phyloP scores from a whole-genome alignment of 2,888 invertebrate genomes.

The Rotaria socialis region DNA sequence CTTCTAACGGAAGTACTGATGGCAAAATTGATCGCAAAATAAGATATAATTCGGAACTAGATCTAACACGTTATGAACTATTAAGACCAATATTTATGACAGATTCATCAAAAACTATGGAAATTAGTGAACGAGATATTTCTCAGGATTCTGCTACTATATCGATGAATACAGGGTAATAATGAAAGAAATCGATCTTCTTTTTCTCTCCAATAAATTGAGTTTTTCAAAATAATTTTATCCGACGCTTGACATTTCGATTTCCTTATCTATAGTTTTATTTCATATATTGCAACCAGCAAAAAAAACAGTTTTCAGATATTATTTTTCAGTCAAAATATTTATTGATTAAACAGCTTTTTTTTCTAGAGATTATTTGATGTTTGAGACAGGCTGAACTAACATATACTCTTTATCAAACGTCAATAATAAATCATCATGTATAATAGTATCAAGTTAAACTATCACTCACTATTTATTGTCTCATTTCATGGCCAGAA shows the following conservation, averaged over 20 bases:
- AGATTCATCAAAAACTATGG: neutral
- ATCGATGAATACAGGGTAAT: neutral
- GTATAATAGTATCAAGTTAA: neutral
- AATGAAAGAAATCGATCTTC: neutral
- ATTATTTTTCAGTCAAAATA: too few species aligned
- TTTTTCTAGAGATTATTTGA: too few species aligned
- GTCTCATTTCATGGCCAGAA: neutral
- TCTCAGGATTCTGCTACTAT: neutral
- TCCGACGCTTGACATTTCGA: too few species aligned
- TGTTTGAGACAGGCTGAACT: too few species aligned
- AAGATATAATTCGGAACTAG: neutral
- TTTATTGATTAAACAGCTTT: too few species aligned
- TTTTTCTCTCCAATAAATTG: too few species aligned
- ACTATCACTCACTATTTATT: neutral
- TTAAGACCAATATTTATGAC: conserved; percentile 1
- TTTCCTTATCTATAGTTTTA: too few species aligned
- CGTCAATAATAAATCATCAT: neutral
- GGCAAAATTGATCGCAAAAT: neutral
- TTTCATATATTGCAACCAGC: neutral
- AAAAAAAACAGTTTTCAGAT: neutral
- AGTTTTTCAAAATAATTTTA: too few species aligned
- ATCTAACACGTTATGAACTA: neutral
- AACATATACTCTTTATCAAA: too few species aligned
- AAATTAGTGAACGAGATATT: neutral
- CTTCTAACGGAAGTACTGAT: neutral